Evolutionary conservation across 2,113 vertebrate genomes (phyloP), one percentile per base, ranked within the genome.

Genomic region (Leptodactylus fuscus): DNA sequence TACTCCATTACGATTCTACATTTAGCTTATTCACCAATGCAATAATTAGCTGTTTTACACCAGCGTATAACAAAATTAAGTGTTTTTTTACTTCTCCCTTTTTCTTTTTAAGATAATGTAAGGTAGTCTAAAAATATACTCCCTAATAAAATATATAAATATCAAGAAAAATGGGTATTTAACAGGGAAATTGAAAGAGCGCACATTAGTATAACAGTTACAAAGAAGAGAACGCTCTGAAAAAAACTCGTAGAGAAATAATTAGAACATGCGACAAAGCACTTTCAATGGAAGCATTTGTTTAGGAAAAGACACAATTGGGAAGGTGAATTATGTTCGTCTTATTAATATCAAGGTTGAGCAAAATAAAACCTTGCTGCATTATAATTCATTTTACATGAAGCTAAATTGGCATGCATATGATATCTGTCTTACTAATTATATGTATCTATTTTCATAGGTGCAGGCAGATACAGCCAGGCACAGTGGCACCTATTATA

Each of bases 361-460:
- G 89, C 90, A 91, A 88, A 89, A 78, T 1, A 74, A 62, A 89
- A 88, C 36, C 55, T 86, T 83, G 80, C 85, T 87, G 87, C 88
- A n/a, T 62, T 20, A 1, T 24, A 76, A 91, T 89, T 91, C 85
- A 87, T 89, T 92, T 91, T 90, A 90, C 91, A 88, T n/a, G 51
- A 83, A 87, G 88, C 89, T 77, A 70, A 60, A 92, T 93, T 93
- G 91, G 89, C 91, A 92, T 91, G 87, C 82, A 1, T 91, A 93
- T 92, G 89, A 92, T 93, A 93, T 93, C 93, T 89, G 89, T 91
- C 93, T 87, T 91, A 89, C 89, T 95, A 94, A 95, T 94, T 94
- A 91, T 90, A 94, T 93, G 92, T 93, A 94, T 94, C 92, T 93
- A 88, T 93, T 93, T 94, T 91, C 90, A 86, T 92, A 94, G 93